Evolutionary conservation across 2,888 invertebrate genomes (phyloP).

Genomic region (Hirtodrosophila histrioides): DNA sequence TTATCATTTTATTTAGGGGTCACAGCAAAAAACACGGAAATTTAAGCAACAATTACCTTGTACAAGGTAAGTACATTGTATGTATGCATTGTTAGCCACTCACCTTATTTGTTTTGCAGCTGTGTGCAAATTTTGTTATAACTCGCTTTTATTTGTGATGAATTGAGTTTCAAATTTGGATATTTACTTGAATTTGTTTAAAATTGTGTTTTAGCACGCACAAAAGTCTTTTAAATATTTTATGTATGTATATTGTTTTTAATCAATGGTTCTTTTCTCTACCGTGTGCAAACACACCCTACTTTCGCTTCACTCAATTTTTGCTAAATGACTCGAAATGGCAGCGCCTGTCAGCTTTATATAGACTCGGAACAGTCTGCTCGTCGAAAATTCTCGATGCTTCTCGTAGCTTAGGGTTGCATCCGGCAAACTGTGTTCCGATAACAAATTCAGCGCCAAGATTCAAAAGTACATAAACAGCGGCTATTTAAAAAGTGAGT

Average conservation of each 20-base stretch:
- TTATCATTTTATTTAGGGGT: constrained; percentile 7
- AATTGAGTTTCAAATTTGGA: constrained; percentile 2
- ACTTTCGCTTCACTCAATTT: constrained; percentile 13
- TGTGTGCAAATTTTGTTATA: constrained; percentile 13
- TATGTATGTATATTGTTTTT: constrained; percentile 15
- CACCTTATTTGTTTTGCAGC: constrained; percentile 47
- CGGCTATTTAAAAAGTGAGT: rapidly evolving
- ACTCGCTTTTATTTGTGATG: constrained; percentile 8
- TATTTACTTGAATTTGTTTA: constrained; percentile 8
- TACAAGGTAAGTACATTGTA: background rate
- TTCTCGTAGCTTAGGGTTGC: constrained; percentile 64
- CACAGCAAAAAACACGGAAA: constrained; percentile 20
- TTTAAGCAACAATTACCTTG: constrained; percentile 30
- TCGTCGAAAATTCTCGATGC: constrained; percentile 68
- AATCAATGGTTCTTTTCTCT: constrained; percentile 12
- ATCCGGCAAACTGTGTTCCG: constrained; percentile 35
- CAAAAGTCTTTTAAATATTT: constrained; percentile 6
- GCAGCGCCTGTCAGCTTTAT: constrained; percentile 33
- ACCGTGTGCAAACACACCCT: constrained; percentile 10
- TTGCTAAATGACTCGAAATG: constrained; percentile 25
- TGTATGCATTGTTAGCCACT: constrained; percentile 11
- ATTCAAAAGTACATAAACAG: constrained; percentile 1
- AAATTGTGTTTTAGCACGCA: constrained; percentile 4
- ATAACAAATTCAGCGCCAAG: constrained; percentile 14
- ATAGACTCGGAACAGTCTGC: constrained; percentile 54